Evolutionary conservation across 37 sponge, comb jelly and placozoan species (phyloP).

Genomic region (Trichoplax adhaerens): DNA sequence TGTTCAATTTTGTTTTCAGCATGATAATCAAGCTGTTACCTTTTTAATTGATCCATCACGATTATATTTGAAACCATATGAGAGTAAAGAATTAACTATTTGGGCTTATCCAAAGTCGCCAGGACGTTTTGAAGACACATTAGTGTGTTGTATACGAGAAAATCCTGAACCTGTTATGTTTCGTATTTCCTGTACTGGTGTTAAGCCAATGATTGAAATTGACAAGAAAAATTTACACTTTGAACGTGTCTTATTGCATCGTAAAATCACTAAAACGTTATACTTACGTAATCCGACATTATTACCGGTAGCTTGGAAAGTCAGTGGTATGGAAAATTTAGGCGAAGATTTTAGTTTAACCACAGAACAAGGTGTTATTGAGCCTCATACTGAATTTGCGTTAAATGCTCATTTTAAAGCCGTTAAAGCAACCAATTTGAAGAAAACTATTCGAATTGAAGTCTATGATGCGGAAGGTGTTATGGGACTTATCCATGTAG

Average conservation of each 20-base stretch:
- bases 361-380: conserved; percentile 79
- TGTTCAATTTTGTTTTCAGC: conserved; percentile 57
- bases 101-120: conserved; percentile 88
- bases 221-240: conserved; percentile 82
- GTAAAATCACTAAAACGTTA: conserved; percentile 67
- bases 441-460: conserved; percentile 74
- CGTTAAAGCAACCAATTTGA: conserved; percentile 52
- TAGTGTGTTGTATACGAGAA: conserved; percentile 73
- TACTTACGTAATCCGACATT: conserved; percentile 64
- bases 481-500: conserved; percentile 79
- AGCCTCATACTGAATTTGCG: conserved; percentile 66
- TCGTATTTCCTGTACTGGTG: conserved; percentile 56
- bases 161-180: conserved; percentile 83
- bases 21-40: conserved; percentile 64
- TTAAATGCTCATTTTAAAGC: conserved; percentile 76
- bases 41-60: conserved; percentile 75
- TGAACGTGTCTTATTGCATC: conserved; percentile 74
- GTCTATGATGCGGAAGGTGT: conserved; percentile 79
- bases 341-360: conserved; percentile 91
- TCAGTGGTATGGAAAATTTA: conserved; percentile 62
- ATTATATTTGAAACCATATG: conserved; percentile 62
- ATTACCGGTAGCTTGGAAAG: conserved; percentile 84
- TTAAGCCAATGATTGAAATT: conserved; percentile 69
- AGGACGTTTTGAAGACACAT: conserved; percentile 39
- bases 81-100: conserved; percentile 51